These are phyloP conservation scores for Trichomalopsis sarcophagae DNA, from an alignment of 1,140 invertebrate species.

Conservation along the genomic window DNA sequence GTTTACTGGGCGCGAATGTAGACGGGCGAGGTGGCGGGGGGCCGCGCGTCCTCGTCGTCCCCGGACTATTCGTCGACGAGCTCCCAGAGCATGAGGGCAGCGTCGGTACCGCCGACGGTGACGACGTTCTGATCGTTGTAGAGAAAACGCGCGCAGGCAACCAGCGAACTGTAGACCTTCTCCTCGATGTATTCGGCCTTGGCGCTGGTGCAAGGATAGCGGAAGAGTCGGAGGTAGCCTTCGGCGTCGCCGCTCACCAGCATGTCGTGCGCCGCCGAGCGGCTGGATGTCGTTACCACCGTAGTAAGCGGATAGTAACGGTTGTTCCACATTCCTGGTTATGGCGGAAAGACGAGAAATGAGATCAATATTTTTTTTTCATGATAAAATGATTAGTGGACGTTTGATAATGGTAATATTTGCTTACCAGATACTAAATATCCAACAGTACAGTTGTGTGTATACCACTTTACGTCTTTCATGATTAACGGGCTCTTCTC, in stretches of 20 bases:
- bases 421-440: constrained; percentile 87
- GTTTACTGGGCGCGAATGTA: constrained; percentile 52
- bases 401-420: constrained; percentile 6
- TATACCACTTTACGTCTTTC: constrained; percentile 93
- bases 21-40: not conserved
- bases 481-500: constrained; percentile 90
- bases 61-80: constrained; percentile 83
- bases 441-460: constrained; percentile 88
- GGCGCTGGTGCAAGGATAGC: constrained; percentile 87
- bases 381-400: too few relatives aligned
- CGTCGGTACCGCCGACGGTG: constrained; percentile 93
- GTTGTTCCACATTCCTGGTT: constrained; percentile 90
- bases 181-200: constrained; percentile 91
- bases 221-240: constrained; percentile 92
- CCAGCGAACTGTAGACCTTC: constrained; percentile 91
- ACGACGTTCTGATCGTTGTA: constrained; percentile 91
- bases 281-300: constrained; percentile 86
- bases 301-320: constrained; percentile 89
- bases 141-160: constrained; percentile 88
- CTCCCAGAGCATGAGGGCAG: constrained; percentile 94
- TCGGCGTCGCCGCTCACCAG: constrained; percentile 92
- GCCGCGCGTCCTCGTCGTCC: not conserved
- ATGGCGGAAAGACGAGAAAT: not conserved
- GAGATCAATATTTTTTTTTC: too few relatives aligned
- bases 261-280: constrained; percentile 88